Evolutionary conservation across 2,888 invertebrate genomes (phyloP).

Genomic region (Drosophila setosimentum): DNA sequence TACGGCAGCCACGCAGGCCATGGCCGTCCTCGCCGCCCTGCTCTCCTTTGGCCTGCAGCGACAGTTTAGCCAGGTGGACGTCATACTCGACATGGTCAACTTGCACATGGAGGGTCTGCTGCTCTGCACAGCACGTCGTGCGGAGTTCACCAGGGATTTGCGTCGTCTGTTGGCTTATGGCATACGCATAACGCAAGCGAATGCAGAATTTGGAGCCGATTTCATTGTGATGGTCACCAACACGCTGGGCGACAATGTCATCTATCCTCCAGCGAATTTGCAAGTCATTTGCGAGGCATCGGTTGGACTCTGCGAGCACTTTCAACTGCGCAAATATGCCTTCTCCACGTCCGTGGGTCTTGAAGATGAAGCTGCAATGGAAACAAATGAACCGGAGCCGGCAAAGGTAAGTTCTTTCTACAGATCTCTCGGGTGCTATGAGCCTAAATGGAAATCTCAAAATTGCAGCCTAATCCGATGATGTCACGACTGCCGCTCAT

Average conservation of each 20-base stretch:
- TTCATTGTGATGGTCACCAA: conserved; percentile 89
- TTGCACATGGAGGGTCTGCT: conserved; percentile 84
- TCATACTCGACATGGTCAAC: conserved; percentile 83
- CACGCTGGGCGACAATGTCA: conserved; percentile 82
- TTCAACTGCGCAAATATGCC: conserved; percentile 82
- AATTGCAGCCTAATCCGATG: conserved; percentile 73
- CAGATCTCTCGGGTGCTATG: background rate
- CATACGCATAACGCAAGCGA: conserved; percentile 89
- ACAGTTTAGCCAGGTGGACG: conserved; percentile 53
- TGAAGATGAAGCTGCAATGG: conserved; percentile 68
- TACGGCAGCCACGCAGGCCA: conserved; percentile 83
- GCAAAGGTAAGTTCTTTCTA: conserved; percentile 41
- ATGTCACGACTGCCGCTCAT: conserved; percentile 81
- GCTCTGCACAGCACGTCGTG: conserved; percentile 82
- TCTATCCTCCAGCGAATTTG: conserved; percentile 81
- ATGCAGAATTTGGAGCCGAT: conserved; percentile 87
- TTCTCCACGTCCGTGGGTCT: conserved; percentile 46
- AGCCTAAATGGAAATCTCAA: background rate
- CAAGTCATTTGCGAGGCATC: conserved; percentile 90
- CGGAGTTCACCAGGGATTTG: conserved; percentile 80
- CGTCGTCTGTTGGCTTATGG: conserved; percentile 87
- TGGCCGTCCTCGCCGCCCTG: conserved; percentile 84
- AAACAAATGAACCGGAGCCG: conserved; percentile 64
- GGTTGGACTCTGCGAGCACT: conserved; percentile 90
- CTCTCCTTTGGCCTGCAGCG: conserved; percentile 72